phyloP scores from a whole-genome alignment of 2,113 vertebrate species.

The Camelus dromedarius region DNA sequence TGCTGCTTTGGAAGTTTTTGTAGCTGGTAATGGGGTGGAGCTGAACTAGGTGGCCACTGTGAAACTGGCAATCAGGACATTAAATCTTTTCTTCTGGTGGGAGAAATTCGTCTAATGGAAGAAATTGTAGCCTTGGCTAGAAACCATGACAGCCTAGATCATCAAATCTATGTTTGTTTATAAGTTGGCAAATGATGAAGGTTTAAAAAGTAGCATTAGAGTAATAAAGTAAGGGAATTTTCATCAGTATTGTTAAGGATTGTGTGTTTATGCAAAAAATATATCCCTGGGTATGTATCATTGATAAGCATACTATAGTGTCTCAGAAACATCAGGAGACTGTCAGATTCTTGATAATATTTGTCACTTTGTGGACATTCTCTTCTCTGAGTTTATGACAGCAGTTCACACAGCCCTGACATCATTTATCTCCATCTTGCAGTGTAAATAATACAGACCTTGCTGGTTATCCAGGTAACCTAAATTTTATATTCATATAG shows the following conservation, averaged over 20 bases:
- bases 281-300: neutral
- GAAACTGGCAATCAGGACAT: neutral
- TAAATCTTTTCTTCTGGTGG: neutral
- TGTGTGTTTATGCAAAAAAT: slow-evolving; percentile 1
- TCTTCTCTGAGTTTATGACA: neutral
- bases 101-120: neutral
- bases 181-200: neutral
- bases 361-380: neutral
- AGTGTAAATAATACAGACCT: neutral
- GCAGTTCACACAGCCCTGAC: neutral
- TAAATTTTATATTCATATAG: slow-evolving; percentile 30
- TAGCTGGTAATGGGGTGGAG: neutral
- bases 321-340: neutral
- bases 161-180: neutral
- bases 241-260: neutral
- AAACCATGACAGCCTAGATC: neutral
- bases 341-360: neutral
- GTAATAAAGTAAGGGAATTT: neutral
- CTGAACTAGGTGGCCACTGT: neutral
- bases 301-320: neutral
- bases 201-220: neutral
- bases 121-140: neutral
- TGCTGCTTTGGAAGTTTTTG: neutral
- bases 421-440: neutral
- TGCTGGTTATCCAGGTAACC: neutral